Evolutionary conservation across 2,113 vertebrate species (phyloP), one percentile per base, ranked within the genome.

Genomic region (Gadus chalcogrammus): DNA sequence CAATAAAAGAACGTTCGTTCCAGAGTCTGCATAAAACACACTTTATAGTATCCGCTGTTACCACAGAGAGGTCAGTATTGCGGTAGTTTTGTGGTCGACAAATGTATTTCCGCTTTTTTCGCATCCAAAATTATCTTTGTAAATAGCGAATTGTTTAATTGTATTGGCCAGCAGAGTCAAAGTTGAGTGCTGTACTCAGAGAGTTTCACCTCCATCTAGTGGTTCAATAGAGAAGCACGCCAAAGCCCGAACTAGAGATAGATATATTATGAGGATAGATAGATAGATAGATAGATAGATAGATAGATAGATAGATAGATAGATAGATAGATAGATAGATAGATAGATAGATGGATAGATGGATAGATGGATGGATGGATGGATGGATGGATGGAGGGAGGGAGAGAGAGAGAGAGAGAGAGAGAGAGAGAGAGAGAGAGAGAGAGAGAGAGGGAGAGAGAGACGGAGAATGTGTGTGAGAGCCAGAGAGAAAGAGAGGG

Each of bases 191-290:
- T 20, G 55, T 70, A 67, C 71, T 8, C 0, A n/a, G 9, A 73
- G 76, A 69, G 62, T 77, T 76, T 53, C 60, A 75, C 71, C 65
- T 63, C 88, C 85, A 85, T 71, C 87, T 85, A 81, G 82, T 87
- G 85, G 80, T 3, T 12, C 7, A 38, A 70, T 65, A 42, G 65
- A 61, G 22, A 70, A 53, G 60, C 64, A 68, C 84, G 73, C 0
- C 62, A 8, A 67, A 60, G 59, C 63, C 76, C 5, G 1, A 13
- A 13, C 31, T 4, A 0, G 61, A n/a, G n/a, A n/a, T n/a, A 66
- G 71, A 71, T 5, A 12, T 48, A 48, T 17, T 58, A 70, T 68
- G 17, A 20, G 53, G 27, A 31, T 3, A 69, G 58, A 53, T 15
- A 48, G 64, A 59, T 58, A 18, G 20, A 62, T 48, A 62, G 28